These are phyloP conservation scores for Eufriesea mexicana DNA, from an alignment of 1,140 invertebrate species.

Conservation along the genomic window DNA sequence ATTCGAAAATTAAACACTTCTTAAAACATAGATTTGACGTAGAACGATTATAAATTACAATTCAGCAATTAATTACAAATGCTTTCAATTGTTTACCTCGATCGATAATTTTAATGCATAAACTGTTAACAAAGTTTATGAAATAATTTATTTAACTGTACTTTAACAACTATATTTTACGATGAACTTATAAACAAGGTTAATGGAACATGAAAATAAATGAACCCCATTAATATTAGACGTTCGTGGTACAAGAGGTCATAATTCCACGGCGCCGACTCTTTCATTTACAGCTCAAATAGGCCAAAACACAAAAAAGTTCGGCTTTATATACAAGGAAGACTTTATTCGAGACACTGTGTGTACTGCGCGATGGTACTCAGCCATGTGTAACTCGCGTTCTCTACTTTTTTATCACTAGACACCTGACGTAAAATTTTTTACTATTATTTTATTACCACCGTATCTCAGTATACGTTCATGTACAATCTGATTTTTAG, in stretches of 20 bases:
- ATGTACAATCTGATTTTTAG: not conserved
- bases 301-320: not conserved
- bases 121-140: no score
- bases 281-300: not conserved
- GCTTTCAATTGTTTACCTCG: no score
- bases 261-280: not conserved
- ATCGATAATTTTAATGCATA: no score
- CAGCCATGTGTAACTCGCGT: not conserved
- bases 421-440: not conserved
- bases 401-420: constrained; percentile 6
- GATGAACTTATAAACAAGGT: no score
- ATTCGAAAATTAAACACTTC: no score
- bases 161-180: no score
- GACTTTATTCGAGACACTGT: not conserved
- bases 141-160: no score
- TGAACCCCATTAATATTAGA: no score
- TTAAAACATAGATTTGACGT: no score
- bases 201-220: no score
- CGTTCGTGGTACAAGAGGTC: not conserved
- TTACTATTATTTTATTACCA: constrained; percentile 3
- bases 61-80: no score
- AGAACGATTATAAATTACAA: no score
- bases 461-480: not conserved
- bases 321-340: not conserved
- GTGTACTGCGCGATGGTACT: not conserved